These are phyloP conservation scores for Phragmatobia fuliginosa DNA, from an alignment of 2,888 invertebrate species.

Conservation along the genomic window DNA sequence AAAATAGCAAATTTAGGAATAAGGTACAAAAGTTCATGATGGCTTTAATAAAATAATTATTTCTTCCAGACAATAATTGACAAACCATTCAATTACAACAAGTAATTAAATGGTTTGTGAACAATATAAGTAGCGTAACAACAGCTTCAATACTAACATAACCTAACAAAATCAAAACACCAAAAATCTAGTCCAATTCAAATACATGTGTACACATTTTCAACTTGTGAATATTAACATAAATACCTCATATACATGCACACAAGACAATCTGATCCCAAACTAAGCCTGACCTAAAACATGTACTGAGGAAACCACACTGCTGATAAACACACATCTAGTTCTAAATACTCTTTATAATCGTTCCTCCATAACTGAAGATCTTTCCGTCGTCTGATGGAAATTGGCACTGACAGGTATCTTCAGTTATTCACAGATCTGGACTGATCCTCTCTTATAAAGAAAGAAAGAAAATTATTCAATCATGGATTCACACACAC, in stretches of 20 bases:
- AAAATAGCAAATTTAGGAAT: too few relatives aligned
- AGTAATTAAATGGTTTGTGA: too few relatives aligned
- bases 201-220: not conserved
- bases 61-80: not conserved
- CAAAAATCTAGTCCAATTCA: slow-evolving; percentile 6
- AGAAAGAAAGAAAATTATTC: too few relatives aligned
- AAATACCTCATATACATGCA: not conserved
- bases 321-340: too few relatives aligned
- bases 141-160: not conserved
- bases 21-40: not conserved
- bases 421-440: too few relatives aligned
- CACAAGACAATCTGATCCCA: not conserved
- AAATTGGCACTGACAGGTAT: too few relatives aligned
- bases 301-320: not conserved
- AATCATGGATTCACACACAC: too few relatives aligned
- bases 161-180: not conserved
- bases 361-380: too few relatives aligned
- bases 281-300: not conserved
- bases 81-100: not conserved
- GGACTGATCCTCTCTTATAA: too few relatives aligned
- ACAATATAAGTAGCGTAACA: too few relatives aligned
- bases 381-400: too few relatives aligned
- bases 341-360: too few relatives aligned
- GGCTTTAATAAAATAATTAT: not conserved
- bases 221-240: not conserved